Base-by-base conservation (phyloP, 2,113 vertebrate species). In the Toxotes chatareus region DNA sequence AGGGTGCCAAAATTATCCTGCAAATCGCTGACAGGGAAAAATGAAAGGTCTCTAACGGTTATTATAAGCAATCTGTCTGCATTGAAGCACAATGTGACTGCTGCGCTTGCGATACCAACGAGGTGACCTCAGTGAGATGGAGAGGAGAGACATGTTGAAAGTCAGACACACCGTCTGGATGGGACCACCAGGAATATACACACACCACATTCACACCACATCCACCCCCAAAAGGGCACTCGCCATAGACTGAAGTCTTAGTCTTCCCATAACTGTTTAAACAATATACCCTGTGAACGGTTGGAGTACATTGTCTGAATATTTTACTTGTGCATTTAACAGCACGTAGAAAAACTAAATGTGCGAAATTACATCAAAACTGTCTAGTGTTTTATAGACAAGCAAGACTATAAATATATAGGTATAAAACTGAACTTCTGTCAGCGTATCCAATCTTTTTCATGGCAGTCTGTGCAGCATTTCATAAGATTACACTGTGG, bases 61-160 rank as follows among this genome's bases (percentile, higher is more conserved):
- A 95, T 95, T 95, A 94, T 95, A 94, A 94, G 95, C 94, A 93
- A 95, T 95, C 94, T 95, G 95, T 95, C 94, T 93, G 91, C 91
- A 86, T 91, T 91, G 93, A 91, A 88, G 91, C 91, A 89, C 94
- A 93, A 93, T 94, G 93, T 94, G 94, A 95, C 94, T 96, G 95
- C 95, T 96, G 95, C 81, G 94, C 91, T 93, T 91, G 94, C 94
- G 91, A 94, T 94, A 95, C 92, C 87, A 91, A 86, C 38, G 91
- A 88, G 92, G 94, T 95, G 94, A 95, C 95, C 95, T 94, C 93
- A 40, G 91, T 78, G 89, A 80, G 86, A 91, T 79, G 84, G 72
- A 85, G 84, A 86, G 82, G 92, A 85, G 91, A 91, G 88, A 80
- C 86, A 38, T 63, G 79, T 64, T 94, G 90, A 93, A 93, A 93